These are phyloP conservation scores for Epinotia demarniana DNA, from an alignment of 2,888 invertebrate species.

Conservation along the genomic window DNA sequence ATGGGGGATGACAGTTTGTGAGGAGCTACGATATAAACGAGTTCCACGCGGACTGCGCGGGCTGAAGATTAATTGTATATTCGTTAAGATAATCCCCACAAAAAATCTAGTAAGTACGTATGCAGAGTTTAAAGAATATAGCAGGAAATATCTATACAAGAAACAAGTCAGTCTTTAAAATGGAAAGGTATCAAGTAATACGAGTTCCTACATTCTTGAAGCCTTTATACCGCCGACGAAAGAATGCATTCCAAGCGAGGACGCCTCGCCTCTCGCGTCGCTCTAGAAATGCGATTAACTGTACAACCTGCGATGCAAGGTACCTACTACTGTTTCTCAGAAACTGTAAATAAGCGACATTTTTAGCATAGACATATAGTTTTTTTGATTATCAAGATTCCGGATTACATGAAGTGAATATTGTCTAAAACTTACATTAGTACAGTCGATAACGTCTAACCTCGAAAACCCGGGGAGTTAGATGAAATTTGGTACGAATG, in stretches of 20 bases:
- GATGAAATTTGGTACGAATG: too few species aligned
- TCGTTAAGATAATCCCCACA: neutral
- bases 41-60: too few species aligned
- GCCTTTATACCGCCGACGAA: neutral
- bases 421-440: neutral
- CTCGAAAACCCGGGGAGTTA: too few species aligned
- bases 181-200: neutral
- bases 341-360: conserved; percentile 39
- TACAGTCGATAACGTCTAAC: too few species aligned
- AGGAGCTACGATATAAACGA: too few species aligned
- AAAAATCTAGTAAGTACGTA: neutral
- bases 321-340: conserved; percentile 71
- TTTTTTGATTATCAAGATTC: neutral
- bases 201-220: neutral
- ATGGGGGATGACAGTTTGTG: too few species aligned
- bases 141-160: neutral
- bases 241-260: conserved; percentile 58
- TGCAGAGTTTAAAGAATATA: neutral
- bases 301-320: conserved; percentile 76
- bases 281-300: conserved; percentile 81
- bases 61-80: neutral
- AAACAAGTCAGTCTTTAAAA: neutral
- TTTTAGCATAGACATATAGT: neutral
- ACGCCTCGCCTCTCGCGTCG: conserved; percentile 55
- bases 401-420: neutral